Conservation (phyloP, 2,888 invertebrate genomes). For the Drosophila rubida region DNA sequence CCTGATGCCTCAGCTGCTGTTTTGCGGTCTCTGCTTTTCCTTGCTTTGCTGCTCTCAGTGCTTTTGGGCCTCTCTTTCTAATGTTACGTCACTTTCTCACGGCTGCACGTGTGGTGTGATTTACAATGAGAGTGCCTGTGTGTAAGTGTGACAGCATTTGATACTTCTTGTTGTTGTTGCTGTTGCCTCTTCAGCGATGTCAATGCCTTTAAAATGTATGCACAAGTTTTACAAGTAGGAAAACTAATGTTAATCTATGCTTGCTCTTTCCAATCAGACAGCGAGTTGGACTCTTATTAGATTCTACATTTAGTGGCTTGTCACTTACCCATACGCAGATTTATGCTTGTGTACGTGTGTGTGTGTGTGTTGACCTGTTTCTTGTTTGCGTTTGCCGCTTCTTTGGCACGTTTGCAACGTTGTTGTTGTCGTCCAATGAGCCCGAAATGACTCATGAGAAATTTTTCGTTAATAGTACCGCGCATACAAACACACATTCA, state of each 20-base stretch:
- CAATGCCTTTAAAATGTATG: slow-evolving; percentile 66
- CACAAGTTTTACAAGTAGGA: slow-evolving; percentile 28
- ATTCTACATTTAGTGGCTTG: slow-evolving; percentile 2
- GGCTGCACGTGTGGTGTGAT: slow-evolving; percentile 67
- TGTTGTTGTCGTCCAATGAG: slow-evolving; percentile 35
- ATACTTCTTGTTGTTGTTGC: slow-evolving; percentile 24
- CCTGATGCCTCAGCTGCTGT: slow-evolving; percentile 34
- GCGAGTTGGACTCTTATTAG: slow-evolving; percentile 26
- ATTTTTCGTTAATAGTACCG: slow-evolving; percentile 35
- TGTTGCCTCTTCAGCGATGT: slow-evolving; percentile 46
- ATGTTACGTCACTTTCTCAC: slow-evolving; percentile 81
- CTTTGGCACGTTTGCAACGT: slow-evolving; percentile 47
- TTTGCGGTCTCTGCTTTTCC: slow-evolving; percentile 28
- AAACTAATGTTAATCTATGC: slow-evolving; percentile 6
- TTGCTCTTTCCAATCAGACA: slow-evolving; percentile 24
- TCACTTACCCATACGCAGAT: slow-evolving; percentile 5
- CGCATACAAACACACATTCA: slow-evolving; percentile 13
- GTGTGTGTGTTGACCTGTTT: slow-evolving; percentile 59
- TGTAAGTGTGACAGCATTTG: slow-evolving; percentile 25
- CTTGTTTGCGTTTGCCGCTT: slow-evolving; percentile 33
- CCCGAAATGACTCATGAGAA: slow-evolving; percentile 62
- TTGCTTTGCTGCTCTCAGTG: slow-evolving; percentile 33
- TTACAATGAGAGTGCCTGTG: slow-evolving; percentile 37
- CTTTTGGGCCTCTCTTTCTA: slow-evolving; percentile 58
- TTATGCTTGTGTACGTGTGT: not conserved